Base-by-base conservation (phyloP, 1,140 invertebrate genomes). In the Vollenhovia emeryi region DNA sequence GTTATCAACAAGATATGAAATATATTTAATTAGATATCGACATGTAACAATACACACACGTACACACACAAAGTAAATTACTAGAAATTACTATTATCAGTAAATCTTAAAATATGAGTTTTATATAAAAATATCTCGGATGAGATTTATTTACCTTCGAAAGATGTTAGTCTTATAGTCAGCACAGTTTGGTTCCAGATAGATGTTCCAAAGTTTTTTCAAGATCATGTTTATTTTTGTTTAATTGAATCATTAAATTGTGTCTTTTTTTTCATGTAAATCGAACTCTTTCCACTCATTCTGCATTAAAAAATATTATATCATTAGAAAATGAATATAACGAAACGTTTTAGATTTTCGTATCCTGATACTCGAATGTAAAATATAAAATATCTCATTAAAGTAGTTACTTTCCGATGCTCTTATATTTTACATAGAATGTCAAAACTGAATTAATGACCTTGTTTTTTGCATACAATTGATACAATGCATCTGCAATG, bases 71-170 rank as follows among this genome's bases (percentile, higher is more conserved):
- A 11, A 24, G 0, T 24, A 21, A 27, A 11, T 15, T 18, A 66
- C 21, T 43, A 66, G 9, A 66, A 66, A 45, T 24, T 66, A 66
- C 43, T 0, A 64, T 64, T 40, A 64, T 11, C 36, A 45, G 36
- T n/a, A 66, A 40, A 40, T 36, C 60, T 64, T 64, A 64, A 66
- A 66, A 24, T 45, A 66, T 43, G 8, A 66, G 21, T 66, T 66
- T 24, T 66, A 43, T 64, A 43, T 27, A 66, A 66, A 66, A 45
- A 24, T 66, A 66, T 43, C 11, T 27, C n/a, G 15, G 9, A 66
- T 66, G 45, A 66, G 43, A 66, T 66, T 66, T 45, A 13, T 11
- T 43, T 15, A 43, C 5, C 24, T 45, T n/a, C 8, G 0, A 33
- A 66, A 40, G 30, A 24, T n/a, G 11, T 15, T n/a, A 43, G 24